These are phyloP conservation scores for Pseudomyrmex dendroicus DNA, from an alignment of 1,140 invertebrate species.

Conservation along the genomic window DNA sequence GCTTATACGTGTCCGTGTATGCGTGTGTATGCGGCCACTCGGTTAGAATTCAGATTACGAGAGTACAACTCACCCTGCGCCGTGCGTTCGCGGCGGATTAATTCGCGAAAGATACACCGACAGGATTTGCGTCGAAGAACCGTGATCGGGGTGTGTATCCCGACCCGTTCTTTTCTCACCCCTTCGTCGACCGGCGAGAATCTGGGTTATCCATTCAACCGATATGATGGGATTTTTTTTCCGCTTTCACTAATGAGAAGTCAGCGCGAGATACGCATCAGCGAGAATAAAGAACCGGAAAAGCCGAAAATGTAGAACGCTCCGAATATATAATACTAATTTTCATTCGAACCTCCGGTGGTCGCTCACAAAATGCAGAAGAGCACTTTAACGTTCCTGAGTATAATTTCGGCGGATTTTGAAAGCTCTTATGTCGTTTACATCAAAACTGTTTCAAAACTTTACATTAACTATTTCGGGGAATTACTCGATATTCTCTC, in stretches of 20 bases:
- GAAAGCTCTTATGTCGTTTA: no score
- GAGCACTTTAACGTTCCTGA: background rate
- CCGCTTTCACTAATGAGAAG: background rate
- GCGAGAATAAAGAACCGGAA: constrained; percentile 48
- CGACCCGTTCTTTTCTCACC: background rate
- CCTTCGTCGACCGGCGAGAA: background rate
- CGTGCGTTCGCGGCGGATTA: constrained; percentile 44
- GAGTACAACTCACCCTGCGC: background rate
- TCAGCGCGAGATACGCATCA: background rate
- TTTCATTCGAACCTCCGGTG: no score
- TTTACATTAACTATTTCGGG: no score
- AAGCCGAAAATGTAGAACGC: background rate
- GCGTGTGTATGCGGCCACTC: background rate
- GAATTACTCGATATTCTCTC: no score
- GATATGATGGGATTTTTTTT: constrained; percentile 54
- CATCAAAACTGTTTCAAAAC: no score
- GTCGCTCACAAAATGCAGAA: background rate
- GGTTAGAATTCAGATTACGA: constrained; percentile 43
- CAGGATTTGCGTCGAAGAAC: constrained; percentile 45
- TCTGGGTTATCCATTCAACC: constrained; percentile 37
- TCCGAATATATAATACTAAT: no score
- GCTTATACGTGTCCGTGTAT: background rate
- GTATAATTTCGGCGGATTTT: no score
- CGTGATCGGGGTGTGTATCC: background rate
- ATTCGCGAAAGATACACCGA: constrained; percentile 51